phyloP scores from a whole-genome alignment of 2,113 vertebrate species.

The Phylloscopus whistleri region DNA sequence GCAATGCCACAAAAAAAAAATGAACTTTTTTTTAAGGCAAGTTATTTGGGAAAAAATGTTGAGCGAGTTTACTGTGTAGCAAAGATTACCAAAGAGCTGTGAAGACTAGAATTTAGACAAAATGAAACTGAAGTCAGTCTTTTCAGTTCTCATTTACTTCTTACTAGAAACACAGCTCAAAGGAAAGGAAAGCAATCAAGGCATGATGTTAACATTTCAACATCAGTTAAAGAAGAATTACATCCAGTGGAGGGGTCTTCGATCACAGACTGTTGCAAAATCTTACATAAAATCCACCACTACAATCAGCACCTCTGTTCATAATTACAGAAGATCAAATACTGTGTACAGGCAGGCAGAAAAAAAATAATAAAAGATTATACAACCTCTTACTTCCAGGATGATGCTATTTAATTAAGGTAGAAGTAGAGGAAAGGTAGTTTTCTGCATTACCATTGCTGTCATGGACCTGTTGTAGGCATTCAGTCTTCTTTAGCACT shows the following conservation, averaged over 20 bases:
- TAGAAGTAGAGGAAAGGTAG: not conserved
- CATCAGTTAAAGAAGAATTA: not conserved
- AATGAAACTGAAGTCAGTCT: not conserved
- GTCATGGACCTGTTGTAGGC: not conserved
- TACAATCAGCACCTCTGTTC: not conserved
- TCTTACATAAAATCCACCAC: not conserved
- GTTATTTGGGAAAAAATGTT: not conserved
- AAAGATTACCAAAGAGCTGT: not conserved
- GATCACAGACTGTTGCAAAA: not conserved
- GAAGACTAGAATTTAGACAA: not conserved
- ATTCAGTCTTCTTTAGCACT: not conserved
- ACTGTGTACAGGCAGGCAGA: not conserved
- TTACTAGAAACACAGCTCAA: not conserved
- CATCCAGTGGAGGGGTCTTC: not conserved
- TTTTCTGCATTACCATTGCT: not conserved
- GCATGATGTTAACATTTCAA: not conserved
- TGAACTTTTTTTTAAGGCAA: not conserved
- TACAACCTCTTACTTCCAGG: not conserved
- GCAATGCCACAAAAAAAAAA: not conserved
- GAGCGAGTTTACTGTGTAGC: not conserved
- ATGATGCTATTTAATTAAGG: not conserved
- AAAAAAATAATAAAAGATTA: not conserved
- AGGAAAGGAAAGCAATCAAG: slow-evolving; percentile 3
- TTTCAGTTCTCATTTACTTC: not conserved
- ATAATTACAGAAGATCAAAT: not conserved